Percentiles rank a stretch among this genome's conserved stretches.
phyloP scores from a whole-genome alignment of 2,797 vertebrate species.

The Sebastes trivittatus region DNA sequence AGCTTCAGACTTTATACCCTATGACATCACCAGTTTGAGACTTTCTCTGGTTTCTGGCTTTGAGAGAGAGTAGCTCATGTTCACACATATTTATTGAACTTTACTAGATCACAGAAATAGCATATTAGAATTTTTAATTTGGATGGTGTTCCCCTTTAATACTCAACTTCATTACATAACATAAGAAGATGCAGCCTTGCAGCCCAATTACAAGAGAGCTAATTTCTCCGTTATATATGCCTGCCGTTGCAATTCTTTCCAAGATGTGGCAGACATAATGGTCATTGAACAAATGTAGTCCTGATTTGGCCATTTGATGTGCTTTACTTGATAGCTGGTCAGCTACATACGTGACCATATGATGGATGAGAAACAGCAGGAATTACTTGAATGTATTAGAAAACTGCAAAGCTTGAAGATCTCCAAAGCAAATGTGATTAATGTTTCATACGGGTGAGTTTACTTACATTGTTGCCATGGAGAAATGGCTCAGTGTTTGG shows the following conservation, averaged over 20 bases:
- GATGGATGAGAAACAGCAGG: neutral
- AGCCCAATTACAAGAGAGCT: neutral
- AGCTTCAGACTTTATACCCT: no score
- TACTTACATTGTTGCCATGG: conserved; percentile 89
- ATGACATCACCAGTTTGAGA: no score
- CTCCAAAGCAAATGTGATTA: neutral
- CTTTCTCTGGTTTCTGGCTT: no score
- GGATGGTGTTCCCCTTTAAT: neutral
- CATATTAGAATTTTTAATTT: no score
- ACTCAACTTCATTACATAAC: neutral
- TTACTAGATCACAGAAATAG: no score
- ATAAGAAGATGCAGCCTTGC: neutral
- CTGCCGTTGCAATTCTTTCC: neutral
- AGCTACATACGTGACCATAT: neutral
- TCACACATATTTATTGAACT: no score
- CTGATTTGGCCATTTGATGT: neutral
- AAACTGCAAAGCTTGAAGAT: neutral
- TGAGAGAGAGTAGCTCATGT: no score
- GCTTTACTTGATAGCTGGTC: neutral
- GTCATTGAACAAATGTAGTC: neutral
- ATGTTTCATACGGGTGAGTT: neutral
- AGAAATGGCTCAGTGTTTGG: conserved; percentile 91
- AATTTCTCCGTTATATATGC: neutral
- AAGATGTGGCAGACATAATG: neutral
- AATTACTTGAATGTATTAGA: neutral